A percentile compares a stretch with the other conserved stretches of the same genome.
Conservation (phyloP, 2,113 vertebrate species). For the Tenrec ecaudatus region DNA sequence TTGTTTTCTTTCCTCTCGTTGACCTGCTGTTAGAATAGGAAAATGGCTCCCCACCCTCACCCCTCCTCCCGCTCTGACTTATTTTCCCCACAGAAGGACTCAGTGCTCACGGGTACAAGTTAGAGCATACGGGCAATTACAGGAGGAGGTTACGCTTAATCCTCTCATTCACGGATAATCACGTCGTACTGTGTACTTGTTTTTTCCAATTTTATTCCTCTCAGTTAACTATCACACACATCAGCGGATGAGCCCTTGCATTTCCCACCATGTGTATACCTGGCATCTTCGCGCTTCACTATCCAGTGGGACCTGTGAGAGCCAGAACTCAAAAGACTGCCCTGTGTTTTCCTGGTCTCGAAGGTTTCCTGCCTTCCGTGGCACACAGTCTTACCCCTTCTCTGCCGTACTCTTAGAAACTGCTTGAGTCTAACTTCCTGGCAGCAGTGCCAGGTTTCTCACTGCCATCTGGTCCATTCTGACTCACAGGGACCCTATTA, state of each 20-base stretch:
- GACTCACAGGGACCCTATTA: no score
- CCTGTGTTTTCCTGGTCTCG: not conserved
- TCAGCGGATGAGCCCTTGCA: no score
- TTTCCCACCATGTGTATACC: not conserved
- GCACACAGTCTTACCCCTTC: not conserved
- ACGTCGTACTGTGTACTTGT: not conserved
- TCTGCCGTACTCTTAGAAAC: not conserved
- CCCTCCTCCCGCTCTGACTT: not conserved
- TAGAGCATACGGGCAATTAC: not conserved
- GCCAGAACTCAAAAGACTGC: not conserved
- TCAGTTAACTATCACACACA: not conserved
- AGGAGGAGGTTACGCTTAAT: not conserved
- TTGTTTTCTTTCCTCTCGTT: constrained; percentile 15
- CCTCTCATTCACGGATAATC: not conserved
- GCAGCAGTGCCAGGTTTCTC: not conserved
- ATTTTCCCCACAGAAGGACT: constrained; percentile 1
- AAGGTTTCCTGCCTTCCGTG: not conserved
- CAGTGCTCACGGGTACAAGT: not conserved
- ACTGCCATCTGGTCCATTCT: no score
- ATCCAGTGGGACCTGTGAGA: not conserved
- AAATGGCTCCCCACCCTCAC: not conserved
- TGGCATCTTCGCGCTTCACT: constrained; percentile 1
- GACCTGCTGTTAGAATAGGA: not conserved
- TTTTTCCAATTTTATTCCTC: not conserved
- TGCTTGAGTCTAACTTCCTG: not conserved